Conservation (phyloP, 1,140 invertebrate species). For the Agrilus planipennis region DNA sequence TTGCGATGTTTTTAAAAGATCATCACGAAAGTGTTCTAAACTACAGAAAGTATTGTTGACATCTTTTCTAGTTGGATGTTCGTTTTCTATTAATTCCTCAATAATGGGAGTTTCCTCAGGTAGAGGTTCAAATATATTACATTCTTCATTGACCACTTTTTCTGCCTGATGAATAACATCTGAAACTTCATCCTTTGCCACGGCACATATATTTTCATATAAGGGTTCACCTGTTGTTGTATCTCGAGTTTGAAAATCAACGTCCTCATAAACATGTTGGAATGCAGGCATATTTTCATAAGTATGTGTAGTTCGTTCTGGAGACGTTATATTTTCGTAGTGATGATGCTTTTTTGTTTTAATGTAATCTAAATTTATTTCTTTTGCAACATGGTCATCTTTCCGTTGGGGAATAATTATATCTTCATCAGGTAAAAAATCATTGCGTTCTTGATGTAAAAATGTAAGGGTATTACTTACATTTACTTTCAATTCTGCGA, state of each 20-base stretch:
- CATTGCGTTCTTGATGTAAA: conserved; percentile 32
- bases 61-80: not conserved
- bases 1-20: conserved; percentile 22
- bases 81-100: not conserved
- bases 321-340: conserved; percentile 8
- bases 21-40: conserved; percentile 25
- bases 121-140: too few species aligned
- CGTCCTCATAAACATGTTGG: too few species aligned
- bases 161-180: conserved; percentile 26
- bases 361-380: conserved; percentile 23
- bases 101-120: not conserved
- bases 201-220: conserved; percentile 14
- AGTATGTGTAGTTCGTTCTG: too few species aligned
- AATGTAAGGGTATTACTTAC: conserved; percentile 31
- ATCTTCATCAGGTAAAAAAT: conserved; percentile 32
- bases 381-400: conserved; percentile 28
- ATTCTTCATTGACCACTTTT: conserved; percentile 20
- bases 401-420: conserved; percentile 30
- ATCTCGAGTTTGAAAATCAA: conserved; percentile 9
- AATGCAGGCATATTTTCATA: too few species aligned
- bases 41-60: too few species aligned
- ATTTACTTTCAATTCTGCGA: conserved; percentile 27
- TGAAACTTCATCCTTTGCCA: conserved; percentile 23
- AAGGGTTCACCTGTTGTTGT: conserved; percentile 1
- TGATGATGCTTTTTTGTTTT: conserved; percentile 19